Evolutionary conservation across 2,888 invertebrate genomes (phyloP), one percentile per base, ranked within the genome.

Genomic region (Drosophila recens): DNA sequence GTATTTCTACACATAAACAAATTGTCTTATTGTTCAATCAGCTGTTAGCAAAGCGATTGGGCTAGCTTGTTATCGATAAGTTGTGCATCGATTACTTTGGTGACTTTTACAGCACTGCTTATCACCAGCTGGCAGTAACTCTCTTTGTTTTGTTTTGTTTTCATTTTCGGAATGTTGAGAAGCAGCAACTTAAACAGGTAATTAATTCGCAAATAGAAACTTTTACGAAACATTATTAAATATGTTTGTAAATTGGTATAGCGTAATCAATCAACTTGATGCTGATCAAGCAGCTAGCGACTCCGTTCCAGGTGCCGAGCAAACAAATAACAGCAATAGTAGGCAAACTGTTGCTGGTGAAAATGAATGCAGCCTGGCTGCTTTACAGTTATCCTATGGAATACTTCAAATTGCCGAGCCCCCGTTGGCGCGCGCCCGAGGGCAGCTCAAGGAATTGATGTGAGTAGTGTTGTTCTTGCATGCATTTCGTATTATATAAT

Each of bases 371-470:
- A 87, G 89, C 61, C 42, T 90, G 53, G 81, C 91, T 1, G 78
- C 90, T 0, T 46, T 83, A 48, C 90, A 92, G 58, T 59, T 92
- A 65, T 82, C 92, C 20, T 67, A 79, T 3, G 92, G 92, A 0
- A 17, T 92, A 15, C 67, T 92, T 9, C 77, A 91, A 67, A 86
- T 91, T 30, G 89, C 84, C 36, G 90, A 92, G 57, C 92, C 92
- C 8, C 91, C 91, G 0, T 72, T 92, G 33, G 73, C 64, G 0
- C 87, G 86, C 5, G 89, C 89, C 0, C 90, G 90, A 33, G 72
- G 65, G 23, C 91, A 91, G 65, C 80, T 92, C 8, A 91, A 90
- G 56, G 92, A 92, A 65, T 72, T 92, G 48, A 90, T 91, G 92
- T 92, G 38, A 62, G 45, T 57, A 17, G 10, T 51, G 11, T 23